phyloP scores from a whole-genome alignment of 2,113 vertebrate species.

The Cnemophilus loriae region DNA sequence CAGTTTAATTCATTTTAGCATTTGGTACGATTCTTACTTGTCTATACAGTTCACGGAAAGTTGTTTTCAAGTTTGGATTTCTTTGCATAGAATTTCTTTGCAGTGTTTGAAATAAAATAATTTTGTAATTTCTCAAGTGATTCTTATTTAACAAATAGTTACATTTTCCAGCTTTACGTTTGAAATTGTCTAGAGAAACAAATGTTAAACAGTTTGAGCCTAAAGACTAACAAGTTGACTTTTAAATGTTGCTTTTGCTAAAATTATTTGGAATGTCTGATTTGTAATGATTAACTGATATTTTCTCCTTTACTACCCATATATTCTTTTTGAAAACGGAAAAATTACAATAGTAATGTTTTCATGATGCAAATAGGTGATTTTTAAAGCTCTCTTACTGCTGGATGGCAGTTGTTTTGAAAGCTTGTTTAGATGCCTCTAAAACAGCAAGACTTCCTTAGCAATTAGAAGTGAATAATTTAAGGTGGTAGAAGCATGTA shows the following conservation, averaged over 20 bases:
- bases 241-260: slow-evolving; percentile 42
- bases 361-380: neutral
- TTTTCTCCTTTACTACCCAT: slow-evolving; percentile 19
- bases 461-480: neutral
- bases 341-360: neutral
- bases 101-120: slow-evolving; percentile 9
- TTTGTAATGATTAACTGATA: slow-evolving; percentile 27
- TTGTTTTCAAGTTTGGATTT: slow-evolving; percentile 14
- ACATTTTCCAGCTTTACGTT: neutral
- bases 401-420: slow-evolving; percentile 4
- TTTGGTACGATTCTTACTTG: neutral
- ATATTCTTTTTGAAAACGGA: neutral
- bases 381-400: slow-evolving; percentile 16
- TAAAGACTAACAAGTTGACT: slow-evolving; percentile 6
- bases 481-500: neutral
- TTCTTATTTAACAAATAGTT: slow-evolving; percentile 6
- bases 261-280: slow-evolving; percentile 45
- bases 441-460: slow-evolving; percentile 3
- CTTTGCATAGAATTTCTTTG: slow-evolving; percentile 8
- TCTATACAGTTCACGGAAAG: neutral
- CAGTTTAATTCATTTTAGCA: neutral
- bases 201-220: slow-evolving; percentile 27
- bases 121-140: slow-evolving; percentile 9
- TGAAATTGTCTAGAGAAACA: slow-evolving; percentile 14
- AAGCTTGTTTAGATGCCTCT: slow-evolving; percentile 7